These are phyloP conservation scores for Perccottus glenii DNA, from an alignment of 2,113 vertebrate species.

Conservation along the genomic window DNA sequence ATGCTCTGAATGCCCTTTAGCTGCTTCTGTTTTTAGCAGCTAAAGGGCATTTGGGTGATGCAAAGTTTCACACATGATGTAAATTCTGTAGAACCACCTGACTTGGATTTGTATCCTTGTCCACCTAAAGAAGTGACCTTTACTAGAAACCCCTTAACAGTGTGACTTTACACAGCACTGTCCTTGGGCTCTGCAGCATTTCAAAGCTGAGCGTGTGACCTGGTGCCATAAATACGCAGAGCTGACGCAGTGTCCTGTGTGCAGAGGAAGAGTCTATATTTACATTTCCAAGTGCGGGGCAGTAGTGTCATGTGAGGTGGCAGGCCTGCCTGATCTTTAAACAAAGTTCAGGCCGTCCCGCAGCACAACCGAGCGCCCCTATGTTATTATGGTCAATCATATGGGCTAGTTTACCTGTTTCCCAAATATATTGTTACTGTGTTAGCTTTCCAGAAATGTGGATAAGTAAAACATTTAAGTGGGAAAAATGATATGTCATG, in stretches of 20 bases:
- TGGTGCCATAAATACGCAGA: constrained; percentile 71
- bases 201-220: constrained; percentile 66
- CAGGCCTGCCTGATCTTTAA: constrained; percentile 19
- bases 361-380: neutral
- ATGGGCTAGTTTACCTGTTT: neutral
- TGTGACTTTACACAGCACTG: constrained; percentile 1
- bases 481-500: neutral
- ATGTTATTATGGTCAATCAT: neutral
- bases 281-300: constrained; percentile 47
- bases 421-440: neutral
- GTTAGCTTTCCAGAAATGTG: neutral
- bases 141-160: constrained; percentile 18
- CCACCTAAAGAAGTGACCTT: constrained; percentile 35
- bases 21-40: neutral
- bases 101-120: constrained; percentile 8
- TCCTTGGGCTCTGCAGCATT: constrained; percentile 51
- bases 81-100: neutral
- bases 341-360: constrained; percentile 8
- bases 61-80: neutral
- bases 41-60: neutral
- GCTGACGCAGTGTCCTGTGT: constrained; percentile 58
- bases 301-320: constrained; percentile 50
- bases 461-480: neutral
- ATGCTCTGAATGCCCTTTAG: neutral
- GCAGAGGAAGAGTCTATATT: constrained; percentile 72